A percentile compares a stretch with the other conserved stretches of the same genome.
Conservation (phyloP, 2,888 invertebrate genomes). For the Lasioglossum vierecki region DNA sequence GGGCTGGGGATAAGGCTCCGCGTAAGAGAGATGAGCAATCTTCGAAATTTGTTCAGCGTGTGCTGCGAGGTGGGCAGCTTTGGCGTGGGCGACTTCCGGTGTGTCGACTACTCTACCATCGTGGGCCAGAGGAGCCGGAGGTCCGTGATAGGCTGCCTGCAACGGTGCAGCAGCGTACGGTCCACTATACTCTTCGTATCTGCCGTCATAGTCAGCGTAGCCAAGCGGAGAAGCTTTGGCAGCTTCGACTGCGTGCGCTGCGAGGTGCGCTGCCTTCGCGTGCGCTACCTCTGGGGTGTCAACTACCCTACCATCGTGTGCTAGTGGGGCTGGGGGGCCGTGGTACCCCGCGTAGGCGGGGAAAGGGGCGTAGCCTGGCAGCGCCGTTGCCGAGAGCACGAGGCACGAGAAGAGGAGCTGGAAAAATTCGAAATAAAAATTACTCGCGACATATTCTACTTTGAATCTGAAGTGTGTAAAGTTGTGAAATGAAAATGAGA, state of each 20-base stretch:
- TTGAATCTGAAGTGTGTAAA: not conserved
- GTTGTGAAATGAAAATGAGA: too few species aligned
- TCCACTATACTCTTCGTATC: conserved; percentile 22
- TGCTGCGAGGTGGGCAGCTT: conserved; percentile 77
- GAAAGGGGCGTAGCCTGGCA: conserved; percentile 61
- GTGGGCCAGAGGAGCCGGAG: conserved; percentile 76
- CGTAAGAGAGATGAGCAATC: conserved; percentile 49
- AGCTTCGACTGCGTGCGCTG: conserved; percentile 74
- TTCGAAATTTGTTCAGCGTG: conserved; percentile 75
- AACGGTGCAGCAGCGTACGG: conserved; percentile 26
- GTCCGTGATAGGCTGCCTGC: conserved; percentile 67
- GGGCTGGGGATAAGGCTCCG: conserved; percentile 30
- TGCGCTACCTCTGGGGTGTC: conserved; percentile 81
- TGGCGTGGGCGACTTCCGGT: conserved; percentile 80
- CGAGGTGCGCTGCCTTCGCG: conserved; percentile 79
- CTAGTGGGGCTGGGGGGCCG: conserved; percentile 76
- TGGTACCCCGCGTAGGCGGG: conserved; percentile 64
- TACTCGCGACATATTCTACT: not conserved
- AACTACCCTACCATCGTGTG: conserved; percentile 75
- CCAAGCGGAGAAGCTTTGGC: conserved; percentile 63
- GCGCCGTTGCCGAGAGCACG: conserved; percentile 30
- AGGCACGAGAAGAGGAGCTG: conserved; percentile 47
- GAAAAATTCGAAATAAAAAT: not conserved
- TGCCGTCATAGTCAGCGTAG: conserved; percentile 2
- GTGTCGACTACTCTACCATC: conserved; percentile 78